Conservation (phyloP, 2,888 invertebrate genomes). For the Rhingia campestris region DNA sequence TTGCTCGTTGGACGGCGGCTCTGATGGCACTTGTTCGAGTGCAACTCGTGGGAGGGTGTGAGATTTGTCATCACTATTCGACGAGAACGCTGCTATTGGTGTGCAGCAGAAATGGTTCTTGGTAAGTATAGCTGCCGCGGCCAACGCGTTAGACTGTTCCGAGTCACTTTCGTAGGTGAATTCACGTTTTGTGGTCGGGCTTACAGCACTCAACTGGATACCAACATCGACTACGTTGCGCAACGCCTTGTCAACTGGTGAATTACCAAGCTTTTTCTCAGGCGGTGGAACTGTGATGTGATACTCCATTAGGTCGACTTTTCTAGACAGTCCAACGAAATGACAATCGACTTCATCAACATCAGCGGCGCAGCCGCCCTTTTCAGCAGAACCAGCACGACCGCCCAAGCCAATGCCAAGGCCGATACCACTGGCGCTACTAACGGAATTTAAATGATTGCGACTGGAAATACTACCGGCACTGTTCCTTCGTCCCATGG, state of each 20-base stretch:
- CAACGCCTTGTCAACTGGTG: slow-evolving; percentile 48
- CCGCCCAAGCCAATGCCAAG: slow-evolving; percentile 4
- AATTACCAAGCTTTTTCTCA: slow-evolving; percentile 15
- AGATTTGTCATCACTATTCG: slow-evolving; percentile 55
- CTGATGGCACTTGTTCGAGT: slow-evolving; percentile 9
- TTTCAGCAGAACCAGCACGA: slow-evolving; percentile 56
- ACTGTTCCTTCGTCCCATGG: slow-evolving; percentile 76
- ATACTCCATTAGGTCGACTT: slow-evolving; percentile 23
- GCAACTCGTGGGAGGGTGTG: slow-evolving; percentile 15
- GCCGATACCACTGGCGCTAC: slow-evolving; percentile 47
- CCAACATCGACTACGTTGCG: slow-evolving; percentile 58
- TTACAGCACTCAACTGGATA: slow-evolving; percentile 36
- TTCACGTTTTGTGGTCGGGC: slow-evolving; percentile 21
- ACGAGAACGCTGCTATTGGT: slow-evolving; percentile 1
- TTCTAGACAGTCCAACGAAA: slow-evolving; percentile 14
- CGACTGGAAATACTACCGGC: slow-evolving; percentile 76
- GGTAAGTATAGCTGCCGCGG: slow-evolving; percentile 26
- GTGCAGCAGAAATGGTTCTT: slow-evolving; percentile 21
- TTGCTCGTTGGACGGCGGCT: slow-evolving; percentile 45
- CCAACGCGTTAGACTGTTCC: slow-evolving; percentile 32
- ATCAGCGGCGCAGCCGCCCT: not conserved
- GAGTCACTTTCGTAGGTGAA: slow-evolving; percentile 32
- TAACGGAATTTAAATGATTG: slow-evolving; percentile 63
- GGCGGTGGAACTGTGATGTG: slow-evolving; percentile 22
- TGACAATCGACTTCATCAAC: slow-evolving; percentile 41